Evolutionary conservation across 2,888 invertebrate genomes (phyloP), one percentile per base, ranked within the genome.

Genomic region (Lepidonotus clava): DNA sequence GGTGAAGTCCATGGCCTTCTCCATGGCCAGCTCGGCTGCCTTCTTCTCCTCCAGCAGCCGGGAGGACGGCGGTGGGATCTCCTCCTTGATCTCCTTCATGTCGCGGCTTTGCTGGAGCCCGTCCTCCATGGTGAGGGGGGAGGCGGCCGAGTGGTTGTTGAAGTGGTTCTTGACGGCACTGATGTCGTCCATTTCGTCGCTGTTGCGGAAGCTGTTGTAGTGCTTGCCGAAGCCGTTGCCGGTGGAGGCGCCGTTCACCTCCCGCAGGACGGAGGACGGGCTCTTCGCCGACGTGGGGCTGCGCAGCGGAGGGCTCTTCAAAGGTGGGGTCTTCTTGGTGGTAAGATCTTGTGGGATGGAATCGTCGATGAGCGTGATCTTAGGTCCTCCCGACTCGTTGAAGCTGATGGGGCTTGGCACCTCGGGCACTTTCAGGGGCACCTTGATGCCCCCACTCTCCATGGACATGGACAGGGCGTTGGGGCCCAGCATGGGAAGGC

Each of bases 261-360:
- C 56, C 32, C 53, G 83, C 32, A 56, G 53, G 34, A 83, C 83
- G 5, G 80, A 80, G 28, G 83, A 67, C 18, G 41, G 36, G 32
- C 41, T 40, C 56, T 38, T 40, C 6, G 83, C 36, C n/a, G 83
- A 40, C 6, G 86, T 80, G 28, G 83, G 86, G 46, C 46, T 85
- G 76, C 67, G 46, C 40, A 36, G 85, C 2, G 40, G 46, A 8
- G 51, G 34, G 53, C 32, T 85, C 66, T 61, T 84, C 84, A 67
- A 71, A 46, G 83, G 41, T 28, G 53, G 84, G 24, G 46, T 84
- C 46, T 83, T 86, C 86, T 86, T 84, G n/a, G 77, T 84, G 77
- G 86, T 88, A 83, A 88, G 85, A 61, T 88, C 88, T 67, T 88
- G 87, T 5, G 88, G 88, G 14, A 53, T 61, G 34, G 86, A 84